phyloP scores from a whole-genome alignment of 2,113 vertebrate species.

The Salvelinus alpinus region DNA sequence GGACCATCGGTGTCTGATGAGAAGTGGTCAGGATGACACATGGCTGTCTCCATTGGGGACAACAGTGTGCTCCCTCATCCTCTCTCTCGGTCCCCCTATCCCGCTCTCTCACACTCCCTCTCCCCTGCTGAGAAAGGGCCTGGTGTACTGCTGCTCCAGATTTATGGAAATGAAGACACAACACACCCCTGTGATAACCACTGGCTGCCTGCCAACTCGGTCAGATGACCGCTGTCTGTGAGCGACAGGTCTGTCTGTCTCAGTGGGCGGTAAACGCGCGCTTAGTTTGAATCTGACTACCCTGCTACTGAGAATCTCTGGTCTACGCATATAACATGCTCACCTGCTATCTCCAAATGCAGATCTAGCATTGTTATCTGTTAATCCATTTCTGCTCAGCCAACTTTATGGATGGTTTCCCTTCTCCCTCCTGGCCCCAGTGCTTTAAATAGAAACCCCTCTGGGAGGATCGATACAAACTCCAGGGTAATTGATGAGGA shows the following conservation, averaged over 20 bases:
- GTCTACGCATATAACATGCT: neutral
- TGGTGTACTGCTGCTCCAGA: neutral
- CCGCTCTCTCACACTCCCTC: conserved; percentile 1
- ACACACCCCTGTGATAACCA: conserved; percentile 47
- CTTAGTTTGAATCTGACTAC: no score
- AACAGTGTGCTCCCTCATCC: conserved; percentile 2
- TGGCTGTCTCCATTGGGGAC: conserved; percentile 42
- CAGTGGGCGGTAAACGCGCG: neutral
- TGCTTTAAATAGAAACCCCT: conserved; percentile 60
- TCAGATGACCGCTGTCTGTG: neutral
- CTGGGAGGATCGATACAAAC: conserved; percentile 30
- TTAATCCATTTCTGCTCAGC: conserved; percentile 52
- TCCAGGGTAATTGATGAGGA: neutral
- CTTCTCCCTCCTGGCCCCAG: conserved; percentile 37
- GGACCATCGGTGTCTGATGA: conserved; percentile 34
- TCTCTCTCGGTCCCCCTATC: conserved; percentile 7
- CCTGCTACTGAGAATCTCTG: no score
- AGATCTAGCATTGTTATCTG: conserved; percentile 40
- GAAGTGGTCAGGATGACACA: conserved; percentile 42
- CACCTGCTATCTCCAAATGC: neutral
- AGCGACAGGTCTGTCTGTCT: neutral
- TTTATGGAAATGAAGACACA: conserved; percentile 31
- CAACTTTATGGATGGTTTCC: conserved; percentile 51
- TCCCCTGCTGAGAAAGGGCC: neutral
- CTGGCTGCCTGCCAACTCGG: conserved; percentile 28